phyloP scores from a whole-genome alignment of 1,140 invertebrate genomes.

The Drosophila bipectinata region DNA sequence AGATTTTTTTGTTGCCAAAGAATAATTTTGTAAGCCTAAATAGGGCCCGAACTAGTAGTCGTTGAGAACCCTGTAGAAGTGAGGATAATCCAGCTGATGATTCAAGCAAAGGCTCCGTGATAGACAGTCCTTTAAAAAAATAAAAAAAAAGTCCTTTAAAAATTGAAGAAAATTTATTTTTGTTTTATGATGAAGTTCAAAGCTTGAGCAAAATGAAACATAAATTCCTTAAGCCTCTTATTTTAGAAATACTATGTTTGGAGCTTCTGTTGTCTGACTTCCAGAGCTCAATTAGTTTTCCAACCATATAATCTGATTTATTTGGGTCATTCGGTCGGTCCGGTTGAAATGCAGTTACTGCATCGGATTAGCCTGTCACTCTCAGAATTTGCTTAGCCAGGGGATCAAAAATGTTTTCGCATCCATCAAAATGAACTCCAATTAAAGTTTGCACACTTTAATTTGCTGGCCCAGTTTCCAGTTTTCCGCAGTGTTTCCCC shows the following conservation, averaged over 20 bases:
- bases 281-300: background rate
- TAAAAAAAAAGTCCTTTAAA: too few relatives aligned
- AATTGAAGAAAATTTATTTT: too few relatives aligned
- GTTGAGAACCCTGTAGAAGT: background rate
- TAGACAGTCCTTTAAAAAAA: background rate
- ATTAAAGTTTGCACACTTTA: conserved; percentile 71
- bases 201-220: background rate
- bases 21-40: background rate
- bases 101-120: background rate
- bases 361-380: conserved; percentile 14
- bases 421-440: conserved; percentile 52
- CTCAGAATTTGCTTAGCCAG: conserved; percentile 4
- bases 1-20: conserved; percentile 1
- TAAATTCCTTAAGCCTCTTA: background rate
- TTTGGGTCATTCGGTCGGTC: background rate
- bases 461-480: conserved; percentile 58
- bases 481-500: conserved; percentile 15
- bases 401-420: conserved; percentile 16
- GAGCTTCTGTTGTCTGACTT: background rate
- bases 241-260: background rate
- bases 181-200: background rate
- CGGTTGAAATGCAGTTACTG: conserved; percentile 5
- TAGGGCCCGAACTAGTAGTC: background rate
- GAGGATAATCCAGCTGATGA: background rate
- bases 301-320: background rate